Evolutionary conservation across 2,888 invertebrate genomes (phyloP), one percentile per base, ranked within the genome.

Genomic region (Vandiemenella viatica): DNA sequence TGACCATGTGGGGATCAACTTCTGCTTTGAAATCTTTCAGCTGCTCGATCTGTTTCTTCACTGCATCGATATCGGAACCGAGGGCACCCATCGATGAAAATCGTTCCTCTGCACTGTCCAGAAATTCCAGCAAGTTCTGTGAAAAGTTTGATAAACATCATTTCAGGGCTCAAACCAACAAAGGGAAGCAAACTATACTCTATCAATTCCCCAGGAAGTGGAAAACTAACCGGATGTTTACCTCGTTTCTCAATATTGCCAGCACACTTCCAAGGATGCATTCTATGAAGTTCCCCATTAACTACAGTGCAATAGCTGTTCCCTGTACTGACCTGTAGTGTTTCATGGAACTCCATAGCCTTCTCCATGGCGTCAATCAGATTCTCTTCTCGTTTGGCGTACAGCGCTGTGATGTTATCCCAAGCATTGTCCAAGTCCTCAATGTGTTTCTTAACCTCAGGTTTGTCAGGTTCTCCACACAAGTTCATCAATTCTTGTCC

Each of bases 1-100:
- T 91, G 50, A 96, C 90, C 87, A 96, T 95, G 62, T 93, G 91
- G 3, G 95, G 95, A 74, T 97, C 96, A 55, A 97, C 91, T 62
- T 95, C 92, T 48, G 84, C 77, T 67, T 96, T 96, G 77, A 97
- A 93, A 55, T 79, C 73, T 61, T 90, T 90, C 16, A 96, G 75
- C 58, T 95, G 92, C 49, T 83, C 80, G 62, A 96, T 95, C 70
- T 96, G 96, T 45, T 79, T 78, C 67, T 95, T 95, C 45, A 96
- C 93, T 10, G 88, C 87, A 60, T 90, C 91, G 62, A 93, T 93
- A 63, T 96, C 95, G 0, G 89, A 81, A 8, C 92, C 93, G 15
- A 96, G 74, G 0, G 89, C 79, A 19, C 92, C 92, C 76, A 97
- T 80, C 50, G 76, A 77, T 1, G 78, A 76, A 66, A 95, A 88